Evolutionary conservation across 2,888 invertebrate genomes (phyloP).

Genomic region (Hipparchia sbordonii): DNA sequence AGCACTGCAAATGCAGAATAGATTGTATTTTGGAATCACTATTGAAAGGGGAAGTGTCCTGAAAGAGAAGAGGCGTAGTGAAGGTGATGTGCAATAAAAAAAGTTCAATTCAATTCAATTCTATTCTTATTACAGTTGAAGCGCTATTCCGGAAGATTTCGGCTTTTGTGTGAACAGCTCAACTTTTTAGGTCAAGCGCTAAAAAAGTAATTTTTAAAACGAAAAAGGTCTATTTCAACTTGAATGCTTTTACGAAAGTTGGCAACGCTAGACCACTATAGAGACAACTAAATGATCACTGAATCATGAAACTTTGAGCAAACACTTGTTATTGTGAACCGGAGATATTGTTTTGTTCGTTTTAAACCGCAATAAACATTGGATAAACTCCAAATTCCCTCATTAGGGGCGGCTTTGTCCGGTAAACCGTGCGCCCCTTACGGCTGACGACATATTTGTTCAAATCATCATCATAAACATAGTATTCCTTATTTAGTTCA

Average conservation of each 20-base stretch:
- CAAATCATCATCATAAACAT: too few species aligned
- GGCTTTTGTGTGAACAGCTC: neutral
- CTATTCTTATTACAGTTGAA: too few species aligned
- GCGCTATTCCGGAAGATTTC: too few species aligned
- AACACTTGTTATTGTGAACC: constrained; percentile 5
- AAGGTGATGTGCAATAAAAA: too few species aligned
- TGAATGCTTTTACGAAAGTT: neutral
- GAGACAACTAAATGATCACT: constrained; percentile 5
- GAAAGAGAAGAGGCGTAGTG: too few species aligned
- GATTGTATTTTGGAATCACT: too few species aligned
- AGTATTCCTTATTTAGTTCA: too few species aligned
- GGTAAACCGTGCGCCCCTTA: neutral
- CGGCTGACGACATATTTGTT: neutral
- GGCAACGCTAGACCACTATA: neutral
- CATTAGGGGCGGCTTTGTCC: neutral
- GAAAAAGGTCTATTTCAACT: neutral
- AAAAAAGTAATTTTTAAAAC: neutral
- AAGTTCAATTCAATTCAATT: too few species aligned
- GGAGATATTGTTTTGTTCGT: neutral
- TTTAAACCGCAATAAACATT: constrained; percentile 3
- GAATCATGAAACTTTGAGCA: neutral
- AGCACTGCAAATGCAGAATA: neutral
- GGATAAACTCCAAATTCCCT: constrained; percentile 6
- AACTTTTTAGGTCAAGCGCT: neutral
- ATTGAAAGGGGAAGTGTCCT: too few species aligned